Conservation (phyloP, 2,888 invertebrate species). For the Thalpophila matura region DNA sequence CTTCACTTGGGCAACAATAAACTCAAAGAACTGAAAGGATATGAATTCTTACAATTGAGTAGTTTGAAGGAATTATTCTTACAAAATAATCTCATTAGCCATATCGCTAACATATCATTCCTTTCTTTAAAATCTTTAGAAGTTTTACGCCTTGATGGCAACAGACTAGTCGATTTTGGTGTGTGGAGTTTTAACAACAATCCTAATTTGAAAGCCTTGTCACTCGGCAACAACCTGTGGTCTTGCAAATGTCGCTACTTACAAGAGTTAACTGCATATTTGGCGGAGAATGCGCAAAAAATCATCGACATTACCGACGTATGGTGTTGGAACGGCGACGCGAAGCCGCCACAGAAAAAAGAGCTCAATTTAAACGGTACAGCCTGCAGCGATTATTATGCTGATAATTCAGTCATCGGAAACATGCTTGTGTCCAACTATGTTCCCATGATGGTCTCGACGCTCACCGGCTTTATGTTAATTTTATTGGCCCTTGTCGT, state of each 20-base stretch:
- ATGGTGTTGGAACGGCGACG: conserved; percentile 95
- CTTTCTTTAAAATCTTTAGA: conserved; percentile 94
- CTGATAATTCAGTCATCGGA: conserved; percentile 95
- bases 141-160: conserved; percentile 95
- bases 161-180: conserved; percentile 94
- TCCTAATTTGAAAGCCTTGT: conserved; percentile 93
- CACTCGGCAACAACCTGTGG: conserved; percentile 96
- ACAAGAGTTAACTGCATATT: conserved; percentile 95
- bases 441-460: conserved; percentile 95
- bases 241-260: conserved; percentile 97
- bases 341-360: conserved; percentile 94
- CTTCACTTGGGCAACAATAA: conserved; percentile 97
- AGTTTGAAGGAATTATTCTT: conserved; percentile 95
- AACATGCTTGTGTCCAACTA: conserved; percentile 96
- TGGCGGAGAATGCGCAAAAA: conserved; percentile 95
- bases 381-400: conserved; percentile 96
- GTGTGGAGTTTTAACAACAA: conserved; percentile 94
- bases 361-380: conserved; percentile 96
- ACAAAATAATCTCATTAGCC: conserved; percentile 95
- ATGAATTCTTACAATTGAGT: conserved; percentile 95
- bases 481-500: conserved; percentile 94
- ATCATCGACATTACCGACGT: conserved; percentile 95
- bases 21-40: conserved; percentile 94
- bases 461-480: conserved; percentile 94
- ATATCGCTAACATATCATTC: conserved; percentile 95